Evolutionary conservation across 2,888 invertebrate genomes (phyloP), one percentile per base, ranked within the genome.

Genomic region (Acanthosepion esculentum): DNA sequence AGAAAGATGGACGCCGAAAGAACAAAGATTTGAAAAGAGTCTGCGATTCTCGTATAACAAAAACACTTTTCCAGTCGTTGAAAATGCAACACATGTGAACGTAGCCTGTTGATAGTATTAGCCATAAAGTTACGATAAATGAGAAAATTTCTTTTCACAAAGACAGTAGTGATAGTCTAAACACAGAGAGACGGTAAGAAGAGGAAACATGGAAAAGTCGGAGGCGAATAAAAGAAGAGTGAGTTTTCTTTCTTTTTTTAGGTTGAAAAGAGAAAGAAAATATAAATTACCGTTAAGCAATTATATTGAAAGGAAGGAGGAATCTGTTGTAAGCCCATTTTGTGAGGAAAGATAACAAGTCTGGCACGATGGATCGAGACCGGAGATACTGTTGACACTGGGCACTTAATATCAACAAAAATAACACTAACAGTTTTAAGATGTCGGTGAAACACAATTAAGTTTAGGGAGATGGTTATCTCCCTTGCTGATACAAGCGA

Each of bases 321-420:
- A 33, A 78, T 33, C 33, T 78, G 78, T 78, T 78, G 78, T 78
- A 78, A 78, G 78, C 23, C 78, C 78, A 78, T 78, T 78, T 78
- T 78, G n/a, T 33, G n/a, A n/a, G n/a, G n/a, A 78, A 78, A 78
- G 78, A 78, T 78, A 78, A 78, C 78, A 78, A 78, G 78, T 78
- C 78, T 78, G n/a, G 15, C 78, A n/a, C 15, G 78, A 78, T 78
- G 78, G 78, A 78, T 78, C 78, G n/a, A 33, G 78, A 78, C 78
- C n/a, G 78, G n/a, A 78, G 78, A 78, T 78, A 78, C n/a, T 78
- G 78, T 78, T 78, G 78, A 78, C n/a, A 78, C 78, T 78, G 33
- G 78, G 78, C n/a, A 78, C 78, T 78, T 78, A 78, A 78, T 78
- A 78, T n/a, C 78, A 78, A 78, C 78, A 78, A 78, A 78, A 78